Base-by-base conservation (phyloP, 2,888 invertebrate genomes). In the Drosophila niveifrons region DNA sequence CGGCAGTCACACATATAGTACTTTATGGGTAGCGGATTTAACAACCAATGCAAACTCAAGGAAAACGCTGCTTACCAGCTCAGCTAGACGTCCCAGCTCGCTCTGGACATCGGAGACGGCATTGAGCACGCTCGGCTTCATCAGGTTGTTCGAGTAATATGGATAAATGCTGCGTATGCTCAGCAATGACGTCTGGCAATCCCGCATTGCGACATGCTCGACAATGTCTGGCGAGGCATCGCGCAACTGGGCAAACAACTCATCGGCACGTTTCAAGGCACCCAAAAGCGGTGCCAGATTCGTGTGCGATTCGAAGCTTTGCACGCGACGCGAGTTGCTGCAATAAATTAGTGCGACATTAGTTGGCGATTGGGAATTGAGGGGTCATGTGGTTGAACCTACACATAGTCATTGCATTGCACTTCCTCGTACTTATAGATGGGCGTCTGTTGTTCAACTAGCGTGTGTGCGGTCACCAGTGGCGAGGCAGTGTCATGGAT, bases 401-500 rank as follows among this genome's bases (percentile, higher is more conserved):
- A 93, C 94, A 94, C 93, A 90, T 93, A 92, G 78, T 93, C 91
- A 92, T 93, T 89, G 92, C 94, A 94, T 69, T 95, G 94, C 58
- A 94, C 86, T 58, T 92, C 94, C 66, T 94, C 95, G 78, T 95
- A 95, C 23, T 94, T 94, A 84, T 96, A 96, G 1, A 96, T 94
- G 0, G 96, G 96, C 43, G 95, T 95, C 88, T 96, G 96, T 36
- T 95, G 95, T 34, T 93, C 94, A 58, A 93, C 93, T 3, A 94
- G 92, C 0, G 94, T 95, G 13, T 94, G 94, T 3, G 95, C 94
- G 0, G 95, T 94, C 51, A 95, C 93, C 59, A 96, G 92, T 0
- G 96, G 95, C 7, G 96, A 95, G 0, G 96, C 96, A 0, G 96
- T 96, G 92, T 96, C 96, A 48, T 96, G 94, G 59, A 96, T 95